Base-by-base conservation (phyloP, 92 coral and sea anemone genomes). In the Phenganax stokvisi region DNA sequence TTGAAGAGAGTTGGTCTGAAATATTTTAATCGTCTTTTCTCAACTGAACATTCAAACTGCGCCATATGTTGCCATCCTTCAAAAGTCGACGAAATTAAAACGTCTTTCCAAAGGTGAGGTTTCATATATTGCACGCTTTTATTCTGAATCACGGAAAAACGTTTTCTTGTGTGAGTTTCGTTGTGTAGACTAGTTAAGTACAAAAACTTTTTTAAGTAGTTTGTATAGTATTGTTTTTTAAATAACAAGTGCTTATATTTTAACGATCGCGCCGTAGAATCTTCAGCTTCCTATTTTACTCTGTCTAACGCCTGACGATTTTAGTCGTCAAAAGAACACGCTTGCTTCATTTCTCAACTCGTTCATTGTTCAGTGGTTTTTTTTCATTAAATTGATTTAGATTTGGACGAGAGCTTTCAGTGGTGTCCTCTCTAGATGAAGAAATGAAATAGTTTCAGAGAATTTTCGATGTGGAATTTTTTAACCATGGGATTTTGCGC, bases 61-160 rank as follows among this genome's bases (percentile, higher is more conserved):
- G 97, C 98, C 28, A 84, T 91, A 77, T 93, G 98, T 81, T 93
- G 98, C 56, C 92, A 93, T 80, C 97, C 98, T 4, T 86, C 98
- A 2, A 93, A 91, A 64, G 97, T 91, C 71, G 89, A 88, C 16
- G 98, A 93, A 80, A 89, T 93, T 75, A 91, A 81, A 70, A 90
- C 88, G 7, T 91, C 89, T 47, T 87, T 93, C 29, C 77, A 76
- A 59, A 87, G 87, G 98, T 93, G 83, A 56, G 85, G 72, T 6
- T 12, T 57, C 30, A 0, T 64, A 28, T 15, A 17, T 62, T 28
- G 20, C 20, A 7, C 0, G 9, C 8, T 64, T 16, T 10, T 20
- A 64, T 28, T 64, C 67, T 61, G 27, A 13, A 64, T 64, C 47
- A 37, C 47, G 5, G 47, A 37, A 37, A 37, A 37, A 37, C 0